Base-by-base conservation (phyloP, 2,797 vertebrate species). In the Onychomys leucogaster region DNA sequence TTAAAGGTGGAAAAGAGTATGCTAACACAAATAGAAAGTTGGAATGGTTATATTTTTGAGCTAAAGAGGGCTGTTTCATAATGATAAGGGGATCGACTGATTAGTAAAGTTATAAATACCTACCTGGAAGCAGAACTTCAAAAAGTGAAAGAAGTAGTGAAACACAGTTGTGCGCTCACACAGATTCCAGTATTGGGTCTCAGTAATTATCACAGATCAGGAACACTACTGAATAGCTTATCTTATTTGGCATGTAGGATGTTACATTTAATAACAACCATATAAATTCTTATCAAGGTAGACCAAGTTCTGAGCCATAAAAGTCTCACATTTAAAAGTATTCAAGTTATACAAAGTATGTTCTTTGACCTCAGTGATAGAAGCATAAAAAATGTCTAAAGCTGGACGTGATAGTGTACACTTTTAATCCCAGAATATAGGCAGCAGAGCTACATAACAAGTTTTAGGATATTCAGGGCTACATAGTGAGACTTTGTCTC, bases 251-350 rank as follows among this genome's bases (percentile, higher is more conserved):
- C 55, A 85, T 85, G 25, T 12, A 83, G 78, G 75, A 75, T 21
- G 46, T 94, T 84, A 55, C 2, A 11, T 88, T 59, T 85, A 86
- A 88, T 46, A 27, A 87, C 11, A 90, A 57, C 43, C 88, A 83
- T 78, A 76, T 91, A 87, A 19, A n/a, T 82, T 82, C 21, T 76
- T 61, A 41, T 82, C 23, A 61, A 85, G 29, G 13, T 78, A 61
- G 76, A 92, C n/a, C 10, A 43, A 86, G 29, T 93, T 95, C 4
- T 84, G 46, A 34, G 17, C 52, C 67, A 46, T 94, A 57, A 91
- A 91, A 71, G 27, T 90, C 57, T 88, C 16, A 71, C 7, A 57
- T 67, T 91, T 88, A 52, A 90, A 97, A 91, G 86, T 69, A 90
- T 88, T 96, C 23, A 92, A 9, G 14, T 87, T 29, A 90, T 19